phyloP scores from a whole-genome alignment of 2,888 invertebrate species.

The Adelphocoris suturalis region DNA sequence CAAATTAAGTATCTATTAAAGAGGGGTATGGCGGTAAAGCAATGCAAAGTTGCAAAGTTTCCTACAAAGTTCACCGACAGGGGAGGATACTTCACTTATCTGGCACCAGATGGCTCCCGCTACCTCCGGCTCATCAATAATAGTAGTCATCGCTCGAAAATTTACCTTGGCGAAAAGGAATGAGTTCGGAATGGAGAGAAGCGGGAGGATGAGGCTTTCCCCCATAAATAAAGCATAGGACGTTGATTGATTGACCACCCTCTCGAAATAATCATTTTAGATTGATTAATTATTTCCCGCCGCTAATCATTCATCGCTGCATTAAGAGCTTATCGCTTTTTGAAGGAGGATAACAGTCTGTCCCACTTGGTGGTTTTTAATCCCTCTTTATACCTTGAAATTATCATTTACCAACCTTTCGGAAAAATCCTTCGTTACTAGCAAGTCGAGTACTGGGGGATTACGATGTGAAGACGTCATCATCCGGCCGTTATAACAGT shows the following conservation, averaged over 20 bases:
- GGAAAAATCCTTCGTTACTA: too few relatives aligned
- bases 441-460: too few relatives aligned
- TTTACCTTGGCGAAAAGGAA: constrained; percentile 42
- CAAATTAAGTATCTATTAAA: constrained; percentile 39
- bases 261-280: constrained; percentile 55
- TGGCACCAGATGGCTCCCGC: not conserved
- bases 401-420: too few relatives aligned
- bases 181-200: not conserved
- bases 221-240: constrained; percentile 53
- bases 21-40: not conserved
- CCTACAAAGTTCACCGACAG: not conserved
- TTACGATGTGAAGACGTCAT: too few relatives aligned
- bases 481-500: too few relatives aligned
- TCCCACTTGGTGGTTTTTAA: not conserved
- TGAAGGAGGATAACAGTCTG: constrained; percentile 17
- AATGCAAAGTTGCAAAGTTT: constrained; percentile 30
- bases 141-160: constrained; percentile 50
- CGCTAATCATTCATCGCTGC: constrained; percentile 53
- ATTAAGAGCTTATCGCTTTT: not conserved
- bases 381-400: not conserved
- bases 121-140: constrained; percentile 51
- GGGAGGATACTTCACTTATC: constrained; percentile 25
- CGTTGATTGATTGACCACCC: constrained; percentile 55
- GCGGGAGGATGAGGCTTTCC: not conserved
- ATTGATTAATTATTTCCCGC: constrained; percentile 38